phyloP scores from a whole-genome alignment of 2,113 vertebrate genomes.

The Eulemur rufifrons region DNA sequence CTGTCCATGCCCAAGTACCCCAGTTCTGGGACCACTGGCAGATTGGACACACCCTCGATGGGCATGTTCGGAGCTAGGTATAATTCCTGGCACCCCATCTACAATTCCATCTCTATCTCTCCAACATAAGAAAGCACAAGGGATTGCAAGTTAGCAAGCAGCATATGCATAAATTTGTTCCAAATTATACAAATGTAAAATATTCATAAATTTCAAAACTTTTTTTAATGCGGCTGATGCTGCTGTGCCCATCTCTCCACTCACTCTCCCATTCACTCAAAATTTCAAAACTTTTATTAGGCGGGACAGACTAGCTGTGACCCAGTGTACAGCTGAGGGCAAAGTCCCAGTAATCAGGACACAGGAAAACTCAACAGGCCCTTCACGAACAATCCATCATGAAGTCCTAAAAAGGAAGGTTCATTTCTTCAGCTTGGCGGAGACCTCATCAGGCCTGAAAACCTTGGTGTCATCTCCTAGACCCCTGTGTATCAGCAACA shows the following conservation, averaged over 20 bases:
- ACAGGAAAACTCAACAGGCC: not conserved
- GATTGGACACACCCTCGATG: not conserved
- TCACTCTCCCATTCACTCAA: not conserved
- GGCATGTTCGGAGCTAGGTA: not conserved
- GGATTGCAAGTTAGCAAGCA: not conserved
- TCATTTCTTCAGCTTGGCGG: not conserved
- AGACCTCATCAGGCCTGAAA: not conserved
- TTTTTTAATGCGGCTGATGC: no score
- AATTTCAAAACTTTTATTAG: not conserved
- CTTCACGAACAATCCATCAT: not conserved
- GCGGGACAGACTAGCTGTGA: not conserved
- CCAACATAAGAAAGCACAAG: not conserved
- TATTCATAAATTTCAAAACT: not conserved
- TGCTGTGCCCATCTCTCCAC: no score
- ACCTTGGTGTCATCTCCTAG: not conserved
- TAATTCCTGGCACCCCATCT: not conserved
- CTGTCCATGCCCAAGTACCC: not conserved
- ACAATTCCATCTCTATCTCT: not conserved
- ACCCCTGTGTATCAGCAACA: not conserved
- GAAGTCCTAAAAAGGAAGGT: not conserved
- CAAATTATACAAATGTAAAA: conserved; percentile 3
- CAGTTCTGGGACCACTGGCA: not conserved
- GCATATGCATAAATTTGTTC: not conserved
- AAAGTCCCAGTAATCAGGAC: not conserved
- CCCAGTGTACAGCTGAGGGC: not conserved